phyloP scores from a whole-genome alignment of 2,113 vertebrate species.

The Herpetotheres cachinnans region DNA sequence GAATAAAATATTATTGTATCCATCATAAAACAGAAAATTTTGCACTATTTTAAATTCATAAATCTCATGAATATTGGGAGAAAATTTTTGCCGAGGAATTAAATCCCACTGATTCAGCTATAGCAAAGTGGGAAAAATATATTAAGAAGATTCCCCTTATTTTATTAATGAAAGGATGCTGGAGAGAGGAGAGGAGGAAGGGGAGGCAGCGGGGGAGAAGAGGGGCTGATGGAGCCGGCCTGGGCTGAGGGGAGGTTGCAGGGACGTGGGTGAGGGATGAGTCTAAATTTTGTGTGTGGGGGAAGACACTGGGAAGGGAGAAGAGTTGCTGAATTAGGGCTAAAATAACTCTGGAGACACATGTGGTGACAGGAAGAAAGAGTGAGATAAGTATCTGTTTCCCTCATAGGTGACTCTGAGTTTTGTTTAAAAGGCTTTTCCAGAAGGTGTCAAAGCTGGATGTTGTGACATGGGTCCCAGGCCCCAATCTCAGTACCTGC shows the following conservation, averaged over 20 bases:
- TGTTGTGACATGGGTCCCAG: not conserved
- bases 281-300: not conserved
- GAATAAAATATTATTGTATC: not conserved
- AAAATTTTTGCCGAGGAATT: not conserved
- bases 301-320: not conserved
- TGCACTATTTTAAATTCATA: not conserved
- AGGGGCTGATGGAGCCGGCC: not conserved
- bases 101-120: not conserved
- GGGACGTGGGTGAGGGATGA: rapidly evolving
- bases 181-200: not conserved
- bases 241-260: not conserved
- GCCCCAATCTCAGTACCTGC: not conserved
- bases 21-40: not conserved
- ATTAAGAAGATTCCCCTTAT: not conserved
- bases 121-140: not conserved
- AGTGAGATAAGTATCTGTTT: not conserved
- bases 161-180: not conserved
- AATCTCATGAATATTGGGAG: not conserved
- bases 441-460: not conserved
- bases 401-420: not conserved
- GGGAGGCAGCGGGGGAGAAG: not conserved
- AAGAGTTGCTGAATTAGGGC: not conserved
- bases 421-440: not conserved
- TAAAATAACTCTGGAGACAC: not conserved
- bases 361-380: not conserved